phyloP scores from a whole-genome alignment of 2,797 vertebrate species.

The Clangula hyemalis region DNA sequence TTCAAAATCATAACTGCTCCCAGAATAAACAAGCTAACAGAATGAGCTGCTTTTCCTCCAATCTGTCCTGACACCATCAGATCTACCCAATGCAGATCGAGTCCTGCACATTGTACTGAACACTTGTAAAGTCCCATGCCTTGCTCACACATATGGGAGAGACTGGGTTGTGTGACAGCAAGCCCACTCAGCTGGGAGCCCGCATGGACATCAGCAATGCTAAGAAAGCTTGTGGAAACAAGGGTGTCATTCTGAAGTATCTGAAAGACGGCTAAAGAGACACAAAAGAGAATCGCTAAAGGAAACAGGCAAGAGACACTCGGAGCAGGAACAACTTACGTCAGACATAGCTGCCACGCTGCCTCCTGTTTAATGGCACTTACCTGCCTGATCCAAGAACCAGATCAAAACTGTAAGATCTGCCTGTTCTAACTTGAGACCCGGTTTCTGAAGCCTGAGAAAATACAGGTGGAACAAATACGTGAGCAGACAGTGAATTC shows the following conservation, averaged over 20 bases:
- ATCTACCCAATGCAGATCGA: background rate
- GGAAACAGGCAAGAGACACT: background rate
- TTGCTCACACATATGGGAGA: background rate
- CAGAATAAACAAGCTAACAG: background rate
- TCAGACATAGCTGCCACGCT: background rate
- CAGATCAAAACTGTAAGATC: background rate
- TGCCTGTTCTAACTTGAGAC: background rate
- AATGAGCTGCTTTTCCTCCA: background rate
- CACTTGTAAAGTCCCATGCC: background rate
- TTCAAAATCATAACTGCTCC: background rate
- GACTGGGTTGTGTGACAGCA: background rate
- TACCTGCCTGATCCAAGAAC: background rate
- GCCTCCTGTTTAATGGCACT: background rate
- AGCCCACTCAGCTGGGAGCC: background rate
- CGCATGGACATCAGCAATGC: background rate
- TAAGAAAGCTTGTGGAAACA: background rate
- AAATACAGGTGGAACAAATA: background rate
- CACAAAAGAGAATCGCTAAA: background rate
- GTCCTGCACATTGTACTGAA: background rate
- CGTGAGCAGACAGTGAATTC: background rate
- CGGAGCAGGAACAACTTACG: background rate
- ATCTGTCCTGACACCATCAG: background rate
- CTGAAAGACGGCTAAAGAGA: background rate
- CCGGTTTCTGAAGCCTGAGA: background rate
- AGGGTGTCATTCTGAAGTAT: background rate